A percentile compares a stretch with the other conserved stretches of the same genome.
These are phyloP conservation scores for Rachycentron canadum DNA, from an alignment of 2,797 vertebrate genomes.

Conservation along the genomic window DNA sequence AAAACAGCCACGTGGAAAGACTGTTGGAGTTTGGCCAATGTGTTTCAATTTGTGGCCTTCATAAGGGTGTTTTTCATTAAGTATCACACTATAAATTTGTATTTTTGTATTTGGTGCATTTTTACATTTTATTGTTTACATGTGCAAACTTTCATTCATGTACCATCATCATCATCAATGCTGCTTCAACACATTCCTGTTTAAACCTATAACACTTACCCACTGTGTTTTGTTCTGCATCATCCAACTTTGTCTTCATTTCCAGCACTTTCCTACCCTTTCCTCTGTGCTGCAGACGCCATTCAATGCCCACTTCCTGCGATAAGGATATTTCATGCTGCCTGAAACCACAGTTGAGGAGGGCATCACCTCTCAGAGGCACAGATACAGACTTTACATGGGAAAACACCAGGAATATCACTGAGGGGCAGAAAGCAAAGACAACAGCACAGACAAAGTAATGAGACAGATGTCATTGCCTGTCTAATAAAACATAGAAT, in stretches of 20 bases:
- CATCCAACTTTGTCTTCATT: slow-evolving; percentile 65
- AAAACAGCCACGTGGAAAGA: too few species aligned
- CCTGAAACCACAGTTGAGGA: slow-evolving; percentile 87
- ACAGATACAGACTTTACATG: slow-evolving; percentile 70
- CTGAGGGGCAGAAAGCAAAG: slow-evolving; percentile 71
- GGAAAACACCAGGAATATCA: slow-evolving; percentile 89
- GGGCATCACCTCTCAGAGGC: slow-evolving; percentile 75
- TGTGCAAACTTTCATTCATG: not conserved
- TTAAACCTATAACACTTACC: slow-evolving; percentile 64
- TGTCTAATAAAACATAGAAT: not conserved
- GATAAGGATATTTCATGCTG: slow-evolving; percentile 73
- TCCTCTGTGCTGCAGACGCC: slow-evolving; percentile 89
- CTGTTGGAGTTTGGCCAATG: too few species aligned
- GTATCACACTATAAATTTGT: too few species aligned
- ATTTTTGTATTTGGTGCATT: too few species aligned
- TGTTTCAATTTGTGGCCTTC: too few species aligned
- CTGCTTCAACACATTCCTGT: not conserved
- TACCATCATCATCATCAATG: not conserved
- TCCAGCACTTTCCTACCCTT: slow-evolving; percentile 81
- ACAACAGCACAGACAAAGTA: slow-evolving; percentile 12
- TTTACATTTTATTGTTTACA: too few species aligned
- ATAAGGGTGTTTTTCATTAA: too few species aligned
- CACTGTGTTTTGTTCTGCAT: slow-evolving; percentile 60
- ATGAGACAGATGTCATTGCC: not conserved
- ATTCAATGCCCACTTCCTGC: slow-evolving; percentile 80